Percentiles rank a stretch among this genome's conserved stretches.
Conservation (phyloP, 2,888 invertebrate species). For the Acanthopleura granulata region DNA sequence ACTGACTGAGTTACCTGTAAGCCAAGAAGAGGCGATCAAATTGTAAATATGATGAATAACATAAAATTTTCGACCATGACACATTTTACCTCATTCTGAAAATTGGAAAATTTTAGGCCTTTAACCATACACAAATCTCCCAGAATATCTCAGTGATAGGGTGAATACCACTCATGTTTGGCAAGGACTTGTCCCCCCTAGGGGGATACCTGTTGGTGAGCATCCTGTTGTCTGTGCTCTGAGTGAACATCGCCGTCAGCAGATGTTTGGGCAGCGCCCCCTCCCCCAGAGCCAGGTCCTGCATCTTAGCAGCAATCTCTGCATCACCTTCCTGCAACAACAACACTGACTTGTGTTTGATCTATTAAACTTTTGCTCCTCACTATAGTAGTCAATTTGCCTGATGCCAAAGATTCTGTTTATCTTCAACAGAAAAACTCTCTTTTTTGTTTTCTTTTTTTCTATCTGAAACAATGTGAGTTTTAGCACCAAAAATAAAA, state of each 20-base stretch:
- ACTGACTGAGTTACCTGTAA: no score
- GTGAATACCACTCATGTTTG: background rate
- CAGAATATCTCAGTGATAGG: background rate
- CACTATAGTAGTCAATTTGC: no score
- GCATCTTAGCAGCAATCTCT: constrained; percentile 94
- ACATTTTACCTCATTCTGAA: background rate
- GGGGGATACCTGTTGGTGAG: constrained; percentile 78
- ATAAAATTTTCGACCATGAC: background rate
- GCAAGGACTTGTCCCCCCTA: background rate
- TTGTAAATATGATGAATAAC: no score
- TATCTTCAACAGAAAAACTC: no score
- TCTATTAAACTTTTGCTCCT: no score
- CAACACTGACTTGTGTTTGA: background rate
- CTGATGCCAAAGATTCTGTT: no score
- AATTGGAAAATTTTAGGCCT: no score
- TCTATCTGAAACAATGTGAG: no score
- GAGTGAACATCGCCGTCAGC: constrained; percentile 88
- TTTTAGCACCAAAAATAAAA: no score
- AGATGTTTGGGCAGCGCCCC: constrained; percentile 95
- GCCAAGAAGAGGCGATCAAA: no score
- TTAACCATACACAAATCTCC: no score
- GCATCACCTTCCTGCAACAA: constrained; percentile 82
- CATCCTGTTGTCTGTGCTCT: constrained; percentile 82
- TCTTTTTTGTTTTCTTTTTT: no score
- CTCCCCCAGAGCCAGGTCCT: constrained; percentile 94